phyloP scores from a whole-genome alignment of 2,113 vertebrate species.

The Rostratula benghalensis region DNA sequence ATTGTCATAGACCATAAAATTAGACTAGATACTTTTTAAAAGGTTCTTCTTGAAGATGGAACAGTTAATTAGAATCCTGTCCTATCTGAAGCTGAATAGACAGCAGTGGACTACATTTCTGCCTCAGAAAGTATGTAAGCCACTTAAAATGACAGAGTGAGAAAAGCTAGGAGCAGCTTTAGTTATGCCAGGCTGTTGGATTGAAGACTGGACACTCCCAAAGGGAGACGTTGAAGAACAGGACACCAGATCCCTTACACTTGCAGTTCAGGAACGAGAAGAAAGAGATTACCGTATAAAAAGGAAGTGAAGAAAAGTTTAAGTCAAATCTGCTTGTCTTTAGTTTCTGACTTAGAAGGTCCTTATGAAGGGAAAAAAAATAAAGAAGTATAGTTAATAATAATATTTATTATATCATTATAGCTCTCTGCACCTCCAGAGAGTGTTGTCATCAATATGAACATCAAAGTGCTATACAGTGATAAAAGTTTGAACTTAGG shows the following conservation, averaged over 20 bases:
- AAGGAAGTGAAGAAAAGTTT: background rate
- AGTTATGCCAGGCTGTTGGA: background rate
- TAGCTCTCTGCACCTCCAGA: background rate
- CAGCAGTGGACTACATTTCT: background rate
- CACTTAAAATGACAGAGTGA: background rate
- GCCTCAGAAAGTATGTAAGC: background rate
- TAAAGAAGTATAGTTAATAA: background rate
- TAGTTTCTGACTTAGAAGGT: background rate
- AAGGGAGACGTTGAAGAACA: background rate
- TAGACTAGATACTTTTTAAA: background rate
- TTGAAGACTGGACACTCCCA: background rate
- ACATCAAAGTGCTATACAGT: background rate
- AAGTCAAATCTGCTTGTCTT: background rate
- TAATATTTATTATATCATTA: background rate
- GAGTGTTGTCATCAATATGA: background rate
- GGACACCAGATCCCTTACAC: background rate
- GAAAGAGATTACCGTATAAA: background rate
- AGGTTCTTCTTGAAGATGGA: background rate
- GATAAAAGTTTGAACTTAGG: background rate
- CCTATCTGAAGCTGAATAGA: background rate
- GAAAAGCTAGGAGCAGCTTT: background rate
- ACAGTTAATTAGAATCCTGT: background rate
- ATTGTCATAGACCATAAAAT: background rate
- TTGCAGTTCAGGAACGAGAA: background rate
- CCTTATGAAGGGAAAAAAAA: background rate